These are phyloP conservation scores for Platygyra sinensis DNA, from an alignment of 64 coral and sea anemone species.

Conservation along the genomic window DNA sequence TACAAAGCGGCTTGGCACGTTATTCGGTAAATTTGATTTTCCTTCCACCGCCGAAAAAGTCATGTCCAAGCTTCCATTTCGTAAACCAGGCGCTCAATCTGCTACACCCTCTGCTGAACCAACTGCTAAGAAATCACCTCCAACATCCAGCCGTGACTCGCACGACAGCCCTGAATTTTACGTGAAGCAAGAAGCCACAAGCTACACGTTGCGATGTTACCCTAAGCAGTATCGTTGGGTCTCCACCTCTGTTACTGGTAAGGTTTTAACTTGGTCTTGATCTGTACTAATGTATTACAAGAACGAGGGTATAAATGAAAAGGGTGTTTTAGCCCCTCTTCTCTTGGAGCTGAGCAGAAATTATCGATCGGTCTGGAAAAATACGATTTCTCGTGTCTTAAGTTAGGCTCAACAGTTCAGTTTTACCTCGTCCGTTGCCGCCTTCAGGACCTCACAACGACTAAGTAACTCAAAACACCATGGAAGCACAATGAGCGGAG, in stretches of 20 bases:
- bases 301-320: too few relatives aligned
- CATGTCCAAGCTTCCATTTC: neutral
- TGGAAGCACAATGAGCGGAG: too few relatives aligned
- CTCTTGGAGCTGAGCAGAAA: too few relatives aligned
- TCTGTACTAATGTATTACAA: too few relatives aligned
- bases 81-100: neutral
- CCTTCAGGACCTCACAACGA: too few relatives aligned
- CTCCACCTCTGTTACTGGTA: constrained; percentile 50
- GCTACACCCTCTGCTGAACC: neutral
- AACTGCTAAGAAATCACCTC: neutral
- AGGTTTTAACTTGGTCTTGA: neutral
- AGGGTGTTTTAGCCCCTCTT: too few relatives aligned
- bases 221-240: constrained; percentile 66
- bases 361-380: too few relatives aligned
- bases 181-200: neutral
- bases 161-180: constrained; percentile 28
- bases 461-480: too few relatives aligned
- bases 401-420: too few relatives aligned
- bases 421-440: too few relatives aligned
- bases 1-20: neutral
- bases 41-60: too few relatives aligned
- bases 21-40: neutral
- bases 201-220: constrained; percentile 71
- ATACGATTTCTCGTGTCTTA: too few relatives aligned
- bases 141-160: neutral